Base-by-base conservation (phyloP, 2,888 invertebrate species). In the Dynastes tityus region DNA sequence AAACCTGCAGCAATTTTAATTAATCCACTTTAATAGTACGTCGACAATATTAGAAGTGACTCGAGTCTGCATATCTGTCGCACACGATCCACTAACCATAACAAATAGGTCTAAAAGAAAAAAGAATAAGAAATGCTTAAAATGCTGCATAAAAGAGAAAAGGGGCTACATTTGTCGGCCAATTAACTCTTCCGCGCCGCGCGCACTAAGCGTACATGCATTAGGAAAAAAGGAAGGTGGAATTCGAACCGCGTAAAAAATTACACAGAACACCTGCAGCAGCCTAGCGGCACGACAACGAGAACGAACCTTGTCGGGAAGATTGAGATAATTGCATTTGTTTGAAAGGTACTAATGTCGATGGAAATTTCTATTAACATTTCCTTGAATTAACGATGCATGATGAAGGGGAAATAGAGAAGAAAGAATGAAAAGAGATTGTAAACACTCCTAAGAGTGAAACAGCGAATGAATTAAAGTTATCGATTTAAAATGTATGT, bases 181-280 rank as follows among this genome's bases (percentile, higher is more conserved):
- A 58, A 58, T 58, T 58, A 58, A 58, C 22, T 58, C 22, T 58
- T 58, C 55, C 55, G 9, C 8, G 13, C 16, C 55, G 22, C 16
- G 55, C 55, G 22, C 8, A 58, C 16, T 58, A 22, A 58, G 55
- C 22, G 55, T 58, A 58, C 55, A 58, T 58, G 22, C 55, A 58
- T 58, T 58, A 58, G 22, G n/a, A 58, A 58, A 37, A 58, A 58
- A 58, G 22, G 55, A 55, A 45, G 45, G 22, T 22, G 55, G 55
- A 58, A 58, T 58, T 58, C 55, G 8, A 58, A 58, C 55, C 55
- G 55, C 55, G 55, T 58, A 58, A 58, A 58, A 58, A 58, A 58
- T 58, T 58, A 58, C 55, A 22, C 8, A 2, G 55, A 58, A 58
- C 55, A 58, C 55, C 55, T 58, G 55, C 55, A 58, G 8, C 55